Base-by-base conservation (phyloP, 2,888 invertebrate genomes). In the Microchrysa polita region DNA sequence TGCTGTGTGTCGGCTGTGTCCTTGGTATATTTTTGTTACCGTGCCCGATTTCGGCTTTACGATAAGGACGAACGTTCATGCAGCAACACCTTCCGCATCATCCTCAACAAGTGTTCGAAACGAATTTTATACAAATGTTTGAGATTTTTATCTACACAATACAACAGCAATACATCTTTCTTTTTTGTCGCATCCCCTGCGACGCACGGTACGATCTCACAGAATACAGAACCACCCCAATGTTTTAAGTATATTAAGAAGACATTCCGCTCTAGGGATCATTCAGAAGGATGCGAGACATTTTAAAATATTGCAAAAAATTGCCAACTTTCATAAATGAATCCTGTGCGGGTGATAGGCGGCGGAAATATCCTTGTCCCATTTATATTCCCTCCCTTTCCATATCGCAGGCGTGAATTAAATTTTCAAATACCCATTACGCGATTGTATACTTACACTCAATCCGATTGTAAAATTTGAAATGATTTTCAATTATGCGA, bases 71-170 rank as follows among this genome's bases (percentile, higher is more conserved):
- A 48, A 44, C 14, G 48, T 22, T 44, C 44, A 14, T 1, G 48
- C 12, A 22, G 48, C 65, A 65, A 44, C 65, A 48, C 22, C 65
- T 22, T 22, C 16, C 22, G 20, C 53, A n/a, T n/a, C n/a, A n/a
- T n/a, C n/a, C 53, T 67, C 67, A 53, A 67, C 67, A 67, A 67
- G 69, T 55, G 69, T 55, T 40, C 55, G 18, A 40, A 67, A 57
- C 20, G 42, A 34, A 34, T 65, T 14, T 44, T 48, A 48, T 18
- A 48, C 34, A 65, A 65, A 48, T 65, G 48, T 65, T 61, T 65
- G 18, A 18, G 67, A 67, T 67, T 67, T 67, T 57, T 48, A 48
- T 65, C 44, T 69, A 69, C n/a, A n/a, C n/a, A n/a, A n/a, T n/a
- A n/a, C n/a, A n/a, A n/a, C 34, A n/a, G 16, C 48, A 48, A n/a